Evolutionary conservation across 2,888 invertebrate species (phyloP).

Genomic region (Scelioninae gen. 2): DNA sequence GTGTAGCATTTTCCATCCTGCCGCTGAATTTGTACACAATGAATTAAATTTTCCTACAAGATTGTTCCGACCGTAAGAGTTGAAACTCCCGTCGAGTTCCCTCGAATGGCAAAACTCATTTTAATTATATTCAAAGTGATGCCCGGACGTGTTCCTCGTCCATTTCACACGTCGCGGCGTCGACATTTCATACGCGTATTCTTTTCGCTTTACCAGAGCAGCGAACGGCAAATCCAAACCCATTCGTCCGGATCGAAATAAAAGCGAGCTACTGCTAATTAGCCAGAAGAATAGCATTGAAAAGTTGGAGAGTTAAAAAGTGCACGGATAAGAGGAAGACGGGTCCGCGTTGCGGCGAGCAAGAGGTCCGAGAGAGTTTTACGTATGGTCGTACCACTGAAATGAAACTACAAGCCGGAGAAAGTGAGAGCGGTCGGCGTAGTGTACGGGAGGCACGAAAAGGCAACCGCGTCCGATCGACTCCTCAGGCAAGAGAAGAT

Average conservation of each 20-base stretch:
- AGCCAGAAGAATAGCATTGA: constrained; percentile 28
- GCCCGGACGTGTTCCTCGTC: no score
- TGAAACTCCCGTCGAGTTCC: no score
- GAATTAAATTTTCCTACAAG: no score
- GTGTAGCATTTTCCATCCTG: no score
- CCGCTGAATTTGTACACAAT: no score
- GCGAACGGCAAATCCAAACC: no score
- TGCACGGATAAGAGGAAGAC: constrained; percentile 54
- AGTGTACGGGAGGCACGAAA: constrained; percentile 67
- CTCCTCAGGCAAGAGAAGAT: constrained; percentile 67
- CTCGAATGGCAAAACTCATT: no score
- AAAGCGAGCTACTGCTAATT: constrained; percentile 8
- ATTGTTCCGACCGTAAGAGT: no score
- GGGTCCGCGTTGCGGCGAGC: constrained; percentile 49
- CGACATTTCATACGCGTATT: not conserved
- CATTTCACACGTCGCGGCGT: no score
- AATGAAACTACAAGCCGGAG: constrained; percentile 74
- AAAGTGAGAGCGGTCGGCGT: constrained; percentile 74
- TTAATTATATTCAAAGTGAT: no score
- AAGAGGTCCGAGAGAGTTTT: constrained; percentile 71
- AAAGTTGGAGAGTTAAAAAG: constrained; percentile 33
- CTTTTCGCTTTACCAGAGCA: no score
- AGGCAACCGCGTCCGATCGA: constrained; percentile 65
- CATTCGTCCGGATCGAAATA: no score
- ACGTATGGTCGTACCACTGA: constrained; percentile 70